phyloP scores from a whole-genome alignment of 2,113 vertebrate species.

The Pituophis catenifer region DNA sequence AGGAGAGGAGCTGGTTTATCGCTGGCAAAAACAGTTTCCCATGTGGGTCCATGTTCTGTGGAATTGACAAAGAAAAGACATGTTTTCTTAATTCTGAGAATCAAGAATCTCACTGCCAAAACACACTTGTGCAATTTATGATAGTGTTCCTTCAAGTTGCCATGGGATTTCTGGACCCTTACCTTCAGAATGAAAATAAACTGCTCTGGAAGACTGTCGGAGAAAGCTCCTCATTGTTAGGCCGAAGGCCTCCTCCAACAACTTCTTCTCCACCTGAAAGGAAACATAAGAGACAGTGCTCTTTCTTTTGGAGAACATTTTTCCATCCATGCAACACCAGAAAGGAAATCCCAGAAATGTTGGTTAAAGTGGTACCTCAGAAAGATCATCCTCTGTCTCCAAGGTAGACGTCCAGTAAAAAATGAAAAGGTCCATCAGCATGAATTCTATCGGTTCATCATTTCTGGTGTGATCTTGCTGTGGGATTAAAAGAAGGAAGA shows the following conservation, averaged over 20 bases:
- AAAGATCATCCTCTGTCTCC: background rate
- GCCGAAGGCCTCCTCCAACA: background rate
- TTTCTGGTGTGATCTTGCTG: background rate
- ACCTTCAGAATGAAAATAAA: background rate
- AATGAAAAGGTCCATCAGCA: background rate
- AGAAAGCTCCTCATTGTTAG: too few species aligned
- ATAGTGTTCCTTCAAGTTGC: background rate
- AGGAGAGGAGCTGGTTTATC: background rate
- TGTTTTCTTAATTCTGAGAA: too few species aligned
- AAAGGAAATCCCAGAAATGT: background rate
- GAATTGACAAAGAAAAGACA: background rate
- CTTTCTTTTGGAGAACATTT: background rate
- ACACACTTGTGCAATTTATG: too few species aligned
- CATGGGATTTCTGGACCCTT: background rate
- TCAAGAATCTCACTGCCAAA: too few species aligned
- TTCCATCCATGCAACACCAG: background rate
- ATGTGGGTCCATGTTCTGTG: background rate
- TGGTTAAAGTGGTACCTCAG: background rate
- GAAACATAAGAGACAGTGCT: background rate
- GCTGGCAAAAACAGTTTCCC: fast-evolving
- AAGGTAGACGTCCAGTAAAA: background rate
- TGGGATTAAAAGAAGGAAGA: background rate
- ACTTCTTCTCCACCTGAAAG: background rate
- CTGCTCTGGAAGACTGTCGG: background rate
- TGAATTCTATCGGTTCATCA: background rate